Conservation (phyloP, 2,888 invertebrate species). For the Pandemis heparana region DNA sequence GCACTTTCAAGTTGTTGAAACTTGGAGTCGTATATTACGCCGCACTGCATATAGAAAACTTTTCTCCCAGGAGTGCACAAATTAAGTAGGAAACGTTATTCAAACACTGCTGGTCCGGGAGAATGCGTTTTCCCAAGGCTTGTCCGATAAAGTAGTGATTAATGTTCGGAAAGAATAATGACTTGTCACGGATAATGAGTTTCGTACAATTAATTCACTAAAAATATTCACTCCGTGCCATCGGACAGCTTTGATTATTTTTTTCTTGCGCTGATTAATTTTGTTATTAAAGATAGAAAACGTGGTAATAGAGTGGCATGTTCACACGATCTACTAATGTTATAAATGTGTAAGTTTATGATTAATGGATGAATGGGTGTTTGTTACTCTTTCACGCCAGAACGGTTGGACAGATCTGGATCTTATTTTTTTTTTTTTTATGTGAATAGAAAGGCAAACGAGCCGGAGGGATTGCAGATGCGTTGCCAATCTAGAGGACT, state of each 20-base stretch:
- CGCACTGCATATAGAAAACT: slow-evolving; percentile 42
- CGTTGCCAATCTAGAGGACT: too few relatives aligned
- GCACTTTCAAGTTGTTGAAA: slow-evolving; percentile 35
- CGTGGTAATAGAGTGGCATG: too few relatives aligned
- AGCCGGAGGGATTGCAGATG: too few relatives aligned
- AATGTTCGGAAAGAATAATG: slow-evolving; percentile 44
- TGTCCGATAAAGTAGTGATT: slow-evolving; percentile 44
- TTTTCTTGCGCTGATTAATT: slow-evolving; percentile 9
- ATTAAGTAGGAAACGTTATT: slow-evolving; percentile 44
- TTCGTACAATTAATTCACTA: slow-evolving; percentile 40
- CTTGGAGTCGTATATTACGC: slow-evolving; percentile 37
- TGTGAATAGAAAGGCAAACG: too few relatives aligned
- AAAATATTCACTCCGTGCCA: slow-evolving; percentile 26
- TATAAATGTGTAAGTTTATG: too few relatives aligned
- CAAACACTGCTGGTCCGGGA: slow-evolving; percentile 36
- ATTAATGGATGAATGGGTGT: too few relatives aligned
- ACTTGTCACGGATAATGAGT: slow-evolving; percentile 42
- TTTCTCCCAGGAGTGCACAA: slow-evolving; percentile 46
- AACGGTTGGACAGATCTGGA: too few relatives aligned
- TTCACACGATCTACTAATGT: too few relatives aligned
- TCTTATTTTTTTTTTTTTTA: too few relatives aligned
- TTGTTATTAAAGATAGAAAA: neutral
- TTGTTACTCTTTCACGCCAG: too few relatives aligned
- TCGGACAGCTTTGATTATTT: slow-evolving; percentile 24
- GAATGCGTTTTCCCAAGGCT: slow-evolving; percentile 40